Conservation (phyloP, 2,113 vertebrate species). For the Coracopsis vasa region DNA sequence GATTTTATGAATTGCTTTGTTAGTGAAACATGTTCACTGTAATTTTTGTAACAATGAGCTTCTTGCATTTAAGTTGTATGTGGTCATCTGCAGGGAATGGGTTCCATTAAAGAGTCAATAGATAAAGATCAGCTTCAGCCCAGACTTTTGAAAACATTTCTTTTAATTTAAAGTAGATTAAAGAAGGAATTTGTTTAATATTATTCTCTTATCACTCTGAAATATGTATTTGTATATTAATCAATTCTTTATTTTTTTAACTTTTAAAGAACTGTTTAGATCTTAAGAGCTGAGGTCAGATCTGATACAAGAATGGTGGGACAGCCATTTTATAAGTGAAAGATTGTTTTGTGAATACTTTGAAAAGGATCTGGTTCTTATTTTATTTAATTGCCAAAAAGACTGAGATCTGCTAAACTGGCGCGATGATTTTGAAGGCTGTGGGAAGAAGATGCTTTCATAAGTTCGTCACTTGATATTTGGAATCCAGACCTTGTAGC, state of each 20-base stretch:
- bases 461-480: not conserved
- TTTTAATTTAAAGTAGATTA: slow-evolving; percentile 68
- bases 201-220: slow-evolving; percentile 40
- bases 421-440: slow-evolving; percentile 47
- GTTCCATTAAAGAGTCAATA: slow-evolving; percentile 51
- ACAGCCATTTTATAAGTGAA: not conserved
- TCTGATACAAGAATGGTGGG: slow-evolving; percentile 28
- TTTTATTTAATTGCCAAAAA: slow-evolving; percentile 29
- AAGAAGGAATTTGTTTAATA: slow-evolving; percentile 57
- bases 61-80: not conserved
- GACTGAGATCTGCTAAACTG: slow-evolving; percentile 23
- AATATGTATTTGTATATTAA: slow-evolving; percentile 68
- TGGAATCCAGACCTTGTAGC: not conserved
- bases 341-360: slow-evolving; percentile 46
- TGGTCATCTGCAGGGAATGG: slow-evolving; percentile 48
- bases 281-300: slow-evolving; percentile 51
- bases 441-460: slow-evolving; percentile 16
- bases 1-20: slow-evolving; percentile 49
- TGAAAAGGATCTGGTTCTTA: slow-evolving; percentile 24
- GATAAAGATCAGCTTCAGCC: slow-evolving; percentile 53
- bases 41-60: slow-evolving; percentile 60
- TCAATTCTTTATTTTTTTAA: slow-evolving; percentile 63
- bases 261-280: slow-evolving; percentile 44
- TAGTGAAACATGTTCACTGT: slow-evolving; percentile 50
- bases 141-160: slow-evolving; percentile 53